Percentiles rank a stretch among this genome's conserved stretches.
phyloP scores from a whole-genome alignment of 2,888 invertebrate species.

The Chydorus sphaericus region DNA sequence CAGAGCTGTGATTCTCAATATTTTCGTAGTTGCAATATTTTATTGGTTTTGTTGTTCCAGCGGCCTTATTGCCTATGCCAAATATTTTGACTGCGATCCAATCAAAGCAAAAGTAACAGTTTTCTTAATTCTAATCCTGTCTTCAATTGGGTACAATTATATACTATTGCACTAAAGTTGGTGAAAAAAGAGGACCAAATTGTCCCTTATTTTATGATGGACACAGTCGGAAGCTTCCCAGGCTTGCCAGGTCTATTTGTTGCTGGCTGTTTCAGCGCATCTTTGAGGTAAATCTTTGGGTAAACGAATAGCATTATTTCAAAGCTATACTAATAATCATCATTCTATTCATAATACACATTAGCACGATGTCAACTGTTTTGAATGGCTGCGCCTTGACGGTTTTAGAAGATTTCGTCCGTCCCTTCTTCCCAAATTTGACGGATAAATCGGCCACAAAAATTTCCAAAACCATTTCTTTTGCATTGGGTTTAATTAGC shows the following conservation, averaged over 20 bases:
- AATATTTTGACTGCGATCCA: slow-evolving; percentile 75
- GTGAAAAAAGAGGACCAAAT: slow-evolving; percentile 56
- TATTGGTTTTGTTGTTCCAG: too few species aligned
- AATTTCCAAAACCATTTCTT: slow-evolving; percentile 52
- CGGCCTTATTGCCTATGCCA: slow-evolving; percentile 70
- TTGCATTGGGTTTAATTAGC: slow-evolving; percentile 55
- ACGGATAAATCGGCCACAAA: slow-evolving; percentile 25
- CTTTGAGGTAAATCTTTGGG: slow-evolving; percentile 52
- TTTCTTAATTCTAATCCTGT: not conserved
- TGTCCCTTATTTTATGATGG: slow-evolving; percentile 78
- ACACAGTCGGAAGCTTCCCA: slow-evolving; percentile 52
- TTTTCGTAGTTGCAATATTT: too few species aligned
- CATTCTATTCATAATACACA: too few species aligned
- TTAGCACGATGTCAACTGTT: not conserved
- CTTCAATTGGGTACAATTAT: not conserved
- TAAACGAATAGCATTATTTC: not conserved
- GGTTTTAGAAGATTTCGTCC: slow-evolving; percentile 67
- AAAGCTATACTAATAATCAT: not conserved
- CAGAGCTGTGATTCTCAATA: too few species aligned
- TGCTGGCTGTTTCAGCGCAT: slow-evolving; percentile 84
- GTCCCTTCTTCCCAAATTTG: slow-evolving; percentile 36
- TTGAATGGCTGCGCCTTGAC: not conserved
- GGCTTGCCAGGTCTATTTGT: slow-evolving; percentile 82
- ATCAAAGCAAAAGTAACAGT: slow-evolving; percentile 43
- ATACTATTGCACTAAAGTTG: slow-evolving; percentile 32